phyloP scores from a whole-genome alignment of 2,113 vertebrate species.

The Fregetta grallaria region DNA sequence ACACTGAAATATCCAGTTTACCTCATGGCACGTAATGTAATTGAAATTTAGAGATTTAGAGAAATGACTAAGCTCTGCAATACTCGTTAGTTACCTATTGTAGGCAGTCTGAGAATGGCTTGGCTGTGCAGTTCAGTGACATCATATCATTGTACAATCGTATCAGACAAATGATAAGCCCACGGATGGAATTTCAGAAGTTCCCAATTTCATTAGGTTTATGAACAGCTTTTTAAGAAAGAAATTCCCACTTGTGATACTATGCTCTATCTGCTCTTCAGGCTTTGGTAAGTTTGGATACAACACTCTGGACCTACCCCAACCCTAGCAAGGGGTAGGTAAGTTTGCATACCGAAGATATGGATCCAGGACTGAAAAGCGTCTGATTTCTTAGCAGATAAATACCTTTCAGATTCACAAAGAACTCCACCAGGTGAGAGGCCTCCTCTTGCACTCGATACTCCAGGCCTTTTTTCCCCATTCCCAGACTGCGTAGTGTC shows the following conservation, averaged over 20 bases:
- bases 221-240: not conserved
- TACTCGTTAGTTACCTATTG: not conserved
- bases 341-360: not conserved
- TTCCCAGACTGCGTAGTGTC: constrained; percentile 52
- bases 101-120: not conserved
- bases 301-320: not conserved
- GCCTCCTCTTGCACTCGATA: constrained; percentile 57
- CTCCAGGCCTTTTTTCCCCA: constrained; percentile 59
- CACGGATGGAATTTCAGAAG: not conserved
- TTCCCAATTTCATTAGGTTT: not conserved
- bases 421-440: constrained; percentile 37
- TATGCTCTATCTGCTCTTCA: not conserved
- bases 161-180: not conserved
- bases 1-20: not conserved
- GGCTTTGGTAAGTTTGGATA: not conserved
- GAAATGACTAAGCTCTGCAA: not conserved
- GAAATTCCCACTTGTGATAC: not conserved
- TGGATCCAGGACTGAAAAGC: not conserved
- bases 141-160: not conserved
- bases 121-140: not conserved
- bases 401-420: constrained; percentile 44
- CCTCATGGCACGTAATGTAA: not conserved
- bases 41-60: not conserved
- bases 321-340: not conserved
- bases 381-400: not conserved